phyloP scores from a whole-genome alignment of 2,797 vertebrate species.

The Anguilla pacifica region DNA sequence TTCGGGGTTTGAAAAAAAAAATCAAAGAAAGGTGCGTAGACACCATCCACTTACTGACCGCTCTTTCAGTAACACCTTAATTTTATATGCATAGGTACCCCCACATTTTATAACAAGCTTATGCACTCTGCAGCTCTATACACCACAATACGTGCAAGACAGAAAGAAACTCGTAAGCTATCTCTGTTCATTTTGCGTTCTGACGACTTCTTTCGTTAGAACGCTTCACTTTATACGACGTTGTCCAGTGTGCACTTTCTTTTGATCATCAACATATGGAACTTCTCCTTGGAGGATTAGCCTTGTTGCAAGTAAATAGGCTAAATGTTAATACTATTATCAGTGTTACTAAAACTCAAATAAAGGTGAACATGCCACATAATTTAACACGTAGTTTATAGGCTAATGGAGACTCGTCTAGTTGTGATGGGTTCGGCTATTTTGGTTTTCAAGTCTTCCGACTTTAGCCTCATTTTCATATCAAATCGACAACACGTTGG shows the following conservation, averaged over 20 bases:
- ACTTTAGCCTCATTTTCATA: neutral
- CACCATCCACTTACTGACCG: neutral
- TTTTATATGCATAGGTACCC: neutral
- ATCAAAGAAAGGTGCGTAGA: neutral
- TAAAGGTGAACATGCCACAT: too few species aligned
- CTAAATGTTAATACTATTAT: too few species aligned
- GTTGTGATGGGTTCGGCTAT: neutral
- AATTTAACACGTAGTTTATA: too few species aligned
- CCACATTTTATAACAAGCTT: neutral
- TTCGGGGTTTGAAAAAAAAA: neutral
- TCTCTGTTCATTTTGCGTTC: neutral
- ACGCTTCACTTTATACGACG: neutral
- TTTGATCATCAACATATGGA: too few species aligned
- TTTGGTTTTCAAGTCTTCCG: neutral
- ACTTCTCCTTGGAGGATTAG: too few species aligned
- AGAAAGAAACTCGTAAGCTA: neutral
- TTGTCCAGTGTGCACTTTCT: neutral
- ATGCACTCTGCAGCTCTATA: neutral
- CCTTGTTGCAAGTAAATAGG: too few species aligned
- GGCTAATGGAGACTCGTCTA: too few species aligned
- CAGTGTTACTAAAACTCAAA: too few species aligned
- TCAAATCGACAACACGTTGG: neutral
- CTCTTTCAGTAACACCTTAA: neutral
- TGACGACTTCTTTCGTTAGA: neutral
- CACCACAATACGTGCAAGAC: neutral